Conservation (phyloP, 2,888 invertebrate species). For the Hydropsyche betteni region DNA sequence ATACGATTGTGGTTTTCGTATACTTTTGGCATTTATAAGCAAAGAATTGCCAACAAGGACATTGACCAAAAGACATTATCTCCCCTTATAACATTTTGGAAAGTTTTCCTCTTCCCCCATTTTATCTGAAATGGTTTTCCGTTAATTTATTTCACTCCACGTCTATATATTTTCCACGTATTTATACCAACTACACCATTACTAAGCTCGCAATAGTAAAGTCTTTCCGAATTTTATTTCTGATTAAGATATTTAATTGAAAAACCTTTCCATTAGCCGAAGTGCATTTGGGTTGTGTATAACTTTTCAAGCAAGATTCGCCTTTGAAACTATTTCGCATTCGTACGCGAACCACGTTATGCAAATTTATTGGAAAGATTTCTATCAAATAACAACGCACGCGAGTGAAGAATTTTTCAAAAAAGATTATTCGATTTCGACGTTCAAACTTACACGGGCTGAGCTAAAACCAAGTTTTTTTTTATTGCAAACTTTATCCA, state of each 20-base stretch:
- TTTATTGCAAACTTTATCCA: constrained; percentile 27
- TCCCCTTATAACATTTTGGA: constrained; percentile 20
- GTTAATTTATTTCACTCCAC: constrained; percentile 12
- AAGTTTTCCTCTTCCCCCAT: constrained; percentile 23
- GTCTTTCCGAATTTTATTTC: constrained; percentile 6
- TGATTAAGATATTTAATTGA: constrained; percentile 25
- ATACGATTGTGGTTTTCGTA: not conserved
- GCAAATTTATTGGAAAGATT: constrained; percentile 8
- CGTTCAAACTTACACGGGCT: constrained; percentile 18
- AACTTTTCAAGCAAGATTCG: constrained; percentile 15
- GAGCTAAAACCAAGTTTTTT: constrained; percentile 9
- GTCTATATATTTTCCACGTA: not conserved
- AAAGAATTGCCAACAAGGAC: constrained; percentile 23
- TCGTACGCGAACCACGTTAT: not conserved
- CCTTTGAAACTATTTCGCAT: not conserved
- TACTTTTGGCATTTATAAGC: constrained; percentile 4
- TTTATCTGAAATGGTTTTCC: constrained; percentile 12
- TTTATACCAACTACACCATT: no score
- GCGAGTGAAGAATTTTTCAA: not conserved
- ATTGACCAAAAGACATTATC: constrained; percentile 32
- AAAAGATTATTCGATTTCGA: constrained; percentile 26
- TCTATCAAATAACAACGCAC: not conserved
- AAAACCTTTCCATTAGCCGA: constrained; percentile 30
- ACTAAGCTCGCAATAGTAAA: no score
- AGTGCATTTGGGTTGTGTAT: constrained; percentile 9